These are phyloP conservation scores for Drosophila willistoni DNA, from an alignment of 1,140 invertebrate genomes.

Conservation along the genomic window DNA sequence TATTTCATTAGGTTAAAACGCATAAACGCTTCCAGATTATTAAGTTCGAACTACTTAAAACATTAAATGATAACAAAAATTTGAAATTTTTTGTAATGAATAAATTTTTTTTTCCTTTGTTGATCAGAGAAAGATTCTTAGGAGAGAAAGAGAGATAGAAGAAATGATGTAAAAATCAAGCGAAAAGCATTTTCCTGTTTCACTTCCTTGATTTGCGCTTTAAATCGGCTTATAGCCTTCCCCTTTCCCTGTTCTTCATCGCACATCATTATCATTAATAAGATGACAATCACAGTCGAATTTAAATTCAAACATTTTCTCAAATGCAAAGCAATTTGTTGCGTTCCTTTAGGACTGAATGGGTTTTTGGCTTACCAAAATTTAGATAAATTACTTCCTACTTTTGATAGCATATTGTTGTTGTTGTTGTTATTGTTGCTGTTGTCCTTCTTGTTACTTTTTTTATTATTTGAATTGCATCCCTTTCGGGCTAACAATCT, in stretches of 20 bases:
- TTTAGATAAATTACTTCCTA: slow-evolving; percentile 64
- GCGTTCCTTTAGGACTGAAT: too few species aligned
- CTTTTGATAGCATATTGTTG: slow-evolving; percentile 30
- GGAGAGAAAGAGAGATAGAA: too few species aligned
- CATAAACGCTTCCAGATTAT: too few species aligned
- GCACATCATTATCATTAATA: slow-evolving; percentile 41
- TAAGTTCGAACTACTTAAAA: too few species aligned
- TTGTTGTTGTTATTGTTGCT: neutral
- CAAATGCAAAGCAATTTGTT: slow-evolving; percentile 49
- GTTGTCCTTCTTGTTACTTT: neutral
- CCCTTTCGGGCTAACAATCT: slow-evolving; percentile 8
- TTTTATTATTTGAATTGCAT: slow-evolving; percentile 2
- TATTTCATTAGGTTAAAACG: too few species aligned
- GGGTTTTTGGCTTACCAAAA: slow-evolving; percentile 40
- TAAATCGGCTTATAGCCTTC: slow-evolving; percentile 42
- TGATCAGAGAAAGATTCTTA: too few species aligned
- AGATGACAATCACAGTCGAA: slow-evolving; percentile 27
- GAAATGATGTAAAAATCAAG: too few species aligned
- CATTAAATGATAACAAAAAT: too few species aligned
- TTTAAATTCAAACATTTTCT: slow-evolving; percentile 1
- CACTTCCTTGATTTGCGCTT: slow-evolving; percentile 26
- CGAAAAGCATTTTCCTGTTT: neutral
- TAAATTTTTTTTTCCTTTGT: too few species aligned
- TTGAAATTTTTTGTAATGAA: too few species aligned
- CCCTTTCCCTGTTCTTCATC: neutral